Conservation (phyloP, 2,797 vertebrate genomes). For the Xenopus petersii region DNA sequence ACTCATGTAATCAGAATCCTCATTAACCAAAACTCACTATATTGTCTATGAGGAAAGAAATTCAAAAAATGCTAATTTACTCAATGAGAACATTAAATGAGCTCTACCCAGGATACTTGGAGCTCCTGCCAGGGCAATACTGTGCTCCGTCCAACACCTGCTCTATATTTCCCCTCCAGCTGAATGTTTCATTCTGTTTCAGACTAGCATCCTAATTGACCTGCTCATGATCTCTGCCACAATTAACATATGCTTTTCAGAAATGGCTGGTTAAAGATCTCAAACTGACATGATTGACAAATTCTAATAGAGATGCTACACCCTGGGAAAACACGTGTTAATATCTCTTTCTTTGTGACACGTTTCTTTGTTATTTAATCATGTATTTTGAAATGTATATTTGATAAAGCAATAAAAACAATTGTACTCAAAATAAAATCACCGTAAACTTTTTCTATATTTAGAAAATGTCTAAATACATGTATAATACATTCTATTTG, state of each 20-base stretch:
- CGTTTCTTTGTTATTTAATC: too few species aligned
- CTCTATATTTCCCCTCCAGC: constrained; percentile 84
- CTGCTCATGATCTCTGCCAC: constrained; percentile 92
- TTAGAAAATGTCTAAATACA: too few species aligned
- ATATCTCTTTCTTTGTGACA: constrained; percentile 42
- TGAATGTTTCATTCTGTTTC: constrained; percentile 80
- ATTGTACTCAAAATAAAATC: too few species aligned
- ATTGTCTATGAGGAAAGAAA: constrained; percentile 77
- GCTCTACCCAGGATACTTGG: constrained; percentile 70
- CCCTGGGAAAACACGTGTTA: constrained; percentile 65
- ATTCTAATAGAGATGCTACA: constrained; percentile 74
- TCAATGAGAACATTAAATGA: constrained; percentile 80
- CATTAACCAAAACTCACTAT: constrained; percentile 79
- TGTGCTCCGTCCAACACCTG: constrained; percentile 72
- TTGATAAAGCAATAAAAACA: too few species aligned
- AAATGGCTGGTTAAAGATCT: constrained; percentile 89
- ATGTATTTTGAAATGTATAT: too few species aligned
- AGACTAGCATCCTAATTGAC: constrained; percentile 87
- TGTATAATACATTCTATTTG: too few species aligned
- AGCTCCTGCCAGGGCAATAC: constrained; percentile 69
- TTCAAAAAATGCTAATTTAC: constrained; percentile 79
- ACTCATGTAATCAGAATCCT: constrained; percentile 77
- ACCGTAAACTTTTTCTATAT: too few species aligned
- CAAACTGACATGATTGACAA: constrained; percentile 74
- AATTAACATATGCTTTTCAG: constrained; percentile 99